Evolutionary conservation across 2,888 invertebrate species (phyloP).

Genomic region (Desoria tigrina): DNA sequence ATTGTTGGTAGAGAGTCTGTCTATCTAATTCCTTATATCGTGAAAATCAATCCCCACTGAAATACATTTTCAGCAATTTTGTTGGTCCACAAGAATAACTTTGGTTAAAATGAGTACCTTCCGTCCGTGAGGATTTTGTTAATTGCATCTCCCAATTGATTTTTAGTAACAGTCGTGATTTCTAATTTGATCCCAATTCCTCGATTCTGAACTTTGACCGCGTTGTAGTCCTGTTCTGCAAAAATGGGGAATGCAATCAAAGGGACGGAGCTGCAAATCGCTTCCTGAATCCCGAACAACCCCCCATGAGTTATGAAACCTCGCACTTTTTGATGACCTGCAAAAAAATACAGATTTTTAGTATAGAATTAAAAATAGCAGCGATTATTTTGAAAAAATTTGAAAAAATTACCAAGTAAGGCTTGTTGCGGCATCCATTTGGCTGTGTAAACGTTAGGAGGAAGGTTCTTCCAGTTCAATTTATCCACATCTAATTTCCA

Average conservation of each 20-base stretch:
- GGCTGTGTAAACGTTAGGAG: constrained; percentile 16
- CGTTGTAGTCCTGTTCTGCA: constrained; percentile 48
- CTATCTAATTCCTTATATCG: too few relatives aligned
- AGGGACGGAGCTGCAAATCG: constrained; percentile 38
- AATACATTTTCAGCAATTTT: too few relatives aligned
- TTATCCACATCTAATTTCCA: constrained; percentile 30
- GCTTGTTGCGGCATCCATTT: constrained; percentile 30
- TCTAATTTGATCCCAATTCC: constrained; percentile 42
- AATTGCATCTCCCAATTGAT: constrained; percentile 33
- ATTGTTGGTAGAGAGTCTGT: too few relatives aligned
- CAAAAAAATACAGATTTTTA: too few relatives aligned
- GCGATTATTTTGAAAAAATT: too few relatives aligned
- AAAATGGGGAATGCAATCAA: constrained; percentile 36
- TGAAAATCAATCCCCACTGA: too few relatives aligned
- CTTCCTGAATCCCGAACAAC: constrained; percentile 42
- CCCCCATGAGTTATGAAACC: constrained; percentile 47
- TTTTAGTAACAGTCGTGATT: constrained; percentile 25
- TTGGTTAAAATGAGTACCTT: too few relatives aligned
- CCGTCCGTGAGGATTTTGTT: constrained; percentile 31
- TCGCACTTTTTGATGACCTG: constrained; percentile 45
- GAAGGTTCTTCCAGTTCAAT: too few relatives aligned
- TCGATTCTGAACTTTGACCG: constrained; percentile 20
- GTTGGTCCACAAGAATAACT: too few relatives aligned
- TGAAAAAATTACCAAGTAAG: too few relatives aligned
- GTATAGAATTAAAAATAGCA: too few relatives aligned